phyloP scores from a whole-genome alignment of 2,113 vertebrate species.

The Harpagus bidentatus region DNA sequence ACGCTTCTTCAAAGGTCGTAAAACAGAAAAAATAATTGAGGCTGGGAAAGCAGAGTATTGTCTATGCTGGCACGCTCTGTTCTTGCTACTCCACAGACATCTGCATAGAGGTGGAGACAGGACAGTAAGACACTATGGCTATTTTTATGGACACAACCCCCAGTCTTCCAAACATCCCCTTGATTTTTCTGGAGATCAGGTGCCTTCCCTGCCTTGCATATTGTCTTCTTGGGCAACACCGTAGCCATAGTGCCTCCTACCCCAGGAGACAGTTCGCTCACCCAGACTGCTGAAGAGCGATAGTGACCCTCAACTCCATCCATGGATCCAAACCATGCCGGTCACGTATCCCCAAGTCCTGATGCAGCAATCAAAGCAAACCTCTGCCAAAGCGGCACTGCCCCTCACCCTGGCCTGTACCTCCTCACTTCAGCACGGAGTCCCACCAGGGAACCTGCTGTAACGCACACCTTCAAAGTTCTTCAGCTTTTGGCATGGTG shows the following conservation, averaged over 20 bases:
- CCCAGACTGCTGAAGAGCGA: neutral
- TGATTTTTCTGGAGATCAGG: neutral
- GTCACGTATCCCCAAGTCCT: neutral
- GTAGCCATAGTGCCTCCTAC: neutral
- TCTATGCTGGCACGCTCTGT: neutral
- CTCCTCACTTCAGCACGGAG: neutral
- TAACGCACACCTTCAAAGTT: neutral
- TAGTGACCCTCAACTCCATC: neutral
- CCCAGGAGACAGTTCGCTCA: neutral
- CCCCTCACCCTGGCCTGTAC: fast-evolving
- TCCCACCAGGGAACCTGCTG: neutral
- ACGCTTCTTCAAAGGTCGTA: neutral
- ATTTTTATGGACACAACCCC: neutral
- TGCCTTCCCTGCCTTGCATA: neutral
- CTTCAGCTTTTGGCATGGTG: neutral
- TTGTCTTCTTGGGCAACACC: neutral
- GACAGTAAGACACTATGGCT: neutral
- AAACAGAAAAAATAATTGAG: neutral
- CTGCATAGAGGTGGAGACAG: neutral
- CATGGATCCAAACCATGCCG: neutral
- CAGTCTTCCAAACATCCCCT: neutral
- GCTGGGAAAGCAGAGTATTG: neutral
- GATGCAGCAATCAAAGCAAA: neutral
- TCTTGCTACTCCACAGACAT: neutral
- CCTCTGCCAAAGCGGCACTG: fast-evolving